phyloP scores from a whole-genome alignment of 2,888 invertebrate genomes.

The Boloria euphrosyne region DNA sequence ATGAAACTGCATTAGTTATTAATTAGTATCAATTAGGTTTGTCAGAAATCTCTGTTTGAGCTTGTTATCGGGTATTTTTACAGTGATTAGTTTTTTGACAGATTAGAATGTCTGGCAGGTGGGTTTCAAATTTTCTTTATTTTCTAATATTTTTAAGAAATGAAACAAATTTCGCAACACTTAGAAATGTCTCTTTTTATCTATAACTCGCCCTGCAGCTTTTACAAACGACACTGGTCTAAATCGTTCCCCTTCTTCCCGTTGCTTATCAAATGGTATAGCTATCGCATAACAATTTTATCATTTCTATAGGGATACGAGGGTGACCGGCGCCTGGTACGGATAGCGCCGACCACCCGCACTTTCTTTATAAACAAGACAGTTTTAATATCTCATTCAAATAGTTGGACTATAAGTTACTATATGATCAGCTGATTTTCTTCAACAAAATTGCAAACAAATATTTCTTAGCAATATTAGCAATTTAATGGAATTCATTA shows the following conservation, averaged over 20 bases:
- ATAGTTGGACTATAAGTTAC: background rate
- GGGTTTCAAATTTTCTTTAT: conserved; percentile 48
- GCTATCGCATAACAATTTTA: conserved; percentile 62
- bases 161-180: conserved; percentile 10
- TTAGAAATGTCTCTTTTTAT: conserved; percentile 2
- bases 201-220: conserved; percentile 11
- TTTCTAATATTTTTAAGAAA: conserved; percentile 44
- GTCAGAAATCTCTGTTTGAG: conserved; percentile 28
- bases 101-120: conserved; percentile 76
- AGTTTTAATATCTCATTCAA: background rate
- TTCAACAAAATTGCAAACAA: too few relatives aligned
- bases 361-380: background rate
- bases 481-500: too few relatives aligned
- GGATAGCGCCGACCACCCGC: conserved; percentile 45
- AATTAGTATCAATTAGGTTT: conserved; percentile 40
- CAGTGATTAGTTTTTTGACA: conserved; percentile 68
- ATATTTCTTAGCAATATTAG: too few relatives aligned
- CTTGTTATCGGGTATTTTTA: conserved; percentile 39
- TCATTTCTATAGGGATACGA: conserved; percentile 57
- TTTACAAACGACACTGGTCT: conserved; percentile 20
- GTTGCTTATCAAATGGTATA: conserved; percentile 44
- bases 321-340: conserved; percentile 70
- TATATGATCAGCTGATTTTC: conserved; percentile 9
- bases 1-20: conserved; percentile 20
- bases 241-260: conserved; percentile 55